Conservation (phyloP, 2,113 vertebrate species). For the Rhinogobius similis region DNA sequence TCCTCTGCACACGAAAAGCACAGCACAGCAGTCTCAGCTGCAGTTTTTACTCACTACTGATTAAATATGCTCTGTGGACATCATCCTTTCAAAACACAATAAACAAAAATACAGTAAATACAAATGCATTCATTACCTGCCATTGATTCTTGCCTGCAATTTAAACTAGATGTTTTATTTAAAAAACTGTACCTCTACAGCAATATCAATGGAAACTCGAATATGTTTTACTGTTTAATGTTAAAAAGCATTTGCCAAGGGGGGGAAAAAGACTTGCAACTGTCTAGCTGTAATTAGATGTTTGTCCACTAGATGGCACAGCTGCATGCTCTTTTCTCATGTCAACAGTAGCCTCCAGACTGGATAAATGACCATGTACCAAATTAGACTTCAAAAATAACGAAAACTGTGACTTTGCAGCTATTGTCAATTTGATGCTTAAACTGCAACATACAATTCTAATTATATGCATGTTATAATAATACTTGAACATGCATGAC, state of each 20-base stretch:
- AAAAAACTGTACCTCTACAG: background rate
- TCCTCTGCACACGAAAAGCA: slow-evolving; percentile 32
- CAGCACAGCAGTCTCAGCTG: background rate
- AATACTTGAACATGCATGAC: background rate
- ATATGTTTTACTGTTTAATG: background rate
- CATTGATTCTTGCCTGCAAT: too few species aligned
- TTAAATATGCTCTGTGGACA: background rate
- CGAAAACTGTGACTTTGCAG: background rate
- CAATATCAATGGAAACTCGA: background rate
- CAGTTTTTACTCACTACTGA: too few species aligned
- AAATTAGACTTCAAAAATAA: background rate
- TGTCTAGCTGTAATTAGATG: background rate
- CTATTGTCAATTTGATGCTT: background rate
- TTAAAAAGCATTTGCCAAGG: background rate
- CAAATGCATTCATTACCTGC: too few species aligned
- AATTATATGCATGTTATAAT: background rate
- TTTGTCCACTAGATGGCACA: slow-evolving; percentile 67
- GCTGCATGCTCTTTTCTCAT: slow-evolving; percentile 6
- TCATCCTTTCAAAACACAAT: background rate
- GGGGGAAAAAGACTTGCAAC: too few species aligned
- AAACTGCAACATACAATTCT: background rate
- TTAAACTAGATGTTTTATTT: too few species aligned
- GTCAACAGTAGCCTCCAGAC: background rate
- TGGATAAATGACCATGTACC: too few species aligned
- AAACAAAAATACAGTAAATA: too few species aligned